Evolutionary conservation across 2,888 invertebrate species (phyloP).

Genomic region (Scaptomyza caliginosa): DNA sequence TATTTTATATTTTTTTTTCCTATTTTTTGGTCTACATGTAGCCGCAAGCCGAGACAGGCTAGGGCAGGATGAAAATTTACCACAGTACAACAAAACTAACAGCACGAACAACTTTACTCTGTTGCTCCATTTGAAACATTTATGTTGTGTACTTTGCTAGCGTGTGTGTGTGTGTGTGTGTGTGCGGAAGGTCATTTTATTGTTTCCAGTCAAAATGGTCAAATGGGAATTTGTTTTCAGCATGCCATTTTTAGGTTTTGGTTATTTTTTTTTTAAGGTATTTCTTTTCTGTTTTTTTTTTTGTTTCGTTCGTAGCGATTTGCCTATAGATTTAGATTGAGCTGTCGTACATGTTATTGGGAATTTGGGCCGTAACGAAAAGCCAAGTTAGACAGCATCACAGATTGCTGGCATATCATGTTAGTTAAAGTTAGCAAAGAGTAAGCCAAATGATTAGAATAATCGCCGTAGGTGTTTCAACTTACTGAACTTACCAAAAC

Average conservation of each 20-base stretch:
- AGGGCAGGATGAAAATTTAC: slow-evolving; percentile 25
- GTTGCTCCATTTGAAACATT: slow-evolving; percentile 76
- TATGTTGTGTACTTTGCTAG: slow-evolving; percentile 47
- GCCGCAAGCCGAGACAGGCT: slow-evolving; percentile 21
- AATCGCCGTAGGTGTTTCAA: slow-evolving; percentile 68
- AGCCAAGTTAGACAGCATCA: slow-evolving; percentile 15
- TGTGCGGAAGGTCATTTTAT: slow-evolving; percentile 66
- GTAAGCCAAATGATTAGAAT: slow-evolving; percentile 72
- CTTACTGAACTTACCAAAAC: slow-evolving; percentile 43
- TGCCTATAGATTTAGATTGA: slow-evolving; percentile 73
- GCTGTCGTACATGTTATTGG: slow-evolving; percentile 73
- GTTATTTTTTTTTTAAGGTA: too few species aligned
- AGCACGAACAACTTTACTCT: slow-evolving; percentile 49
- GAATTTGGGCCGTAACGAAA: slow-evolving; percentile 33
- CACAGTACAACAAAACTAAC: slow-evolving; percentile 25
- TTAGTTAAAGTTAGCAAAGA: slow-evolving; percentile 14
- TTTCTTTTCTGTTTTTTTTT: slow-evolving; percentile 4
- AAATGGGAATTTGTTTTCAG: slow-evolving; percentile 74
- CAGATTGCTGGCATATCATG: slow-evolving; percentile 43
- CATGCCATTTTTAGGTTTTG: slow-evolving; percentile 7
- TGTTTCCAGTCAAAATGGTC: slow-evolving; percentile 75
- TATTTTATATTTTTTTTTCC: too few species aligned
- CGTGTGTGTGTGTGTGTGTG: slow-evolving; percentile 21
- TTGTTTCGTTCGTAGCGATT: slow-evolving; percentile 29
- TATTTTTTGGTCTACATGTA: slow-evolving; percentile 21